phyloP scores from a whole-genome alignment of 2,113 vertebrate genomes.

The Butastur rufipennis region DNA sequence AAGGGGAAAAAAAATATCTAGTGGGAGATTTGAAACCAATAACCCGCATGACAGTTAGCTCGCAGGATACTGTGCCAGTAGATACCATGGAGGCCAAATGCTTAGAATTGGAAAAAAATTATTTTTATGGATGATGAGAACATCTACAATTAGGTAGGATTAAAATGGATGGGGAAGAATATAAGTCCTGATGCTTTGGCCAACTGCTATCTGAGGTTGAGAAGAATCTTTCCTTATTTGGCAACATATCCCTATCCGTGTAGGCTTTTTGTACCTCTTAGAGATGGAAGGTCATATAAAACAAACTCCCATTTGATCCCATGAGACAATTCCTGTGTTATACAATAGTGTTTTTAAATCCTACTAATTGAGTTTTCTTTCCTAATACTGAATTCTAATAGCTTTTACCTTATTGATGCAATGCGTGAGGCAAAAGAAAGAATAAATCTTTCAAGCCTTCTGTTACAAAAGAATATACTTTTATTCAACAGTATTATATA shows the following conservation, averaged over 20 bases:
- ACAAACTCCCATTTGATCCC: neutral
- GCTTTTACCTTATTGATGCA: neutral
- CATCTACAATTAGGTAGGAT: neutral
- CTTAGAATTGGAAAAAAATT: neutral
- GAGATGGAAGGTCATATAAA: conserved; percentile 1
- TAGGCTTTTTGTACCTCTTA: neutral
- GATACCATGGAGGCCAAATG: neutral
- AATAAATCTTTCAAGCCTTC: neutral
- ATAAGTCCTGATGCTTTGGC: neutral
- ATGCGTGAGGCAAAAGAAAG: neutral
- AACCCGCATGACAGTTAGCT: neutral
- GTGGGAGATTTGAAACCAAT: neutral
- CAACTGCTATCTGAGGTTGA: neutral
- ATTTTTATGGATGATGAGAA: neutral
- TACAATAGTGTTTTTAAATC: neutral
- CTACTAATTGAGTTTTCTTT: neutral
- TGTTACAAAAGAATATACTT: neutral
- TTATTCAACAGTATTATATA: neutral
- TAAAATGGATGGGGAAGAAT: neutral
- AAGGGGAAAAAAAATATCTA: neutral
- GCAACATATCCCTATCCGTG: neutral
- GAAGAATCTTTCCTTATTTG: conserved; percentile 35
- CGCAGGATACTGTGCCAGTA: neutral
- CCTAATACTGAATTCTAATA: neutral
- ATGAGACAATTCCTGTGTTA: neutral